Percentiles rank a stretch among this genome's conserved stretches.
phyloP scores from a whole-genome alignment of 2,113 vertebrate genomes.

The Caretta caretta region DNA sequence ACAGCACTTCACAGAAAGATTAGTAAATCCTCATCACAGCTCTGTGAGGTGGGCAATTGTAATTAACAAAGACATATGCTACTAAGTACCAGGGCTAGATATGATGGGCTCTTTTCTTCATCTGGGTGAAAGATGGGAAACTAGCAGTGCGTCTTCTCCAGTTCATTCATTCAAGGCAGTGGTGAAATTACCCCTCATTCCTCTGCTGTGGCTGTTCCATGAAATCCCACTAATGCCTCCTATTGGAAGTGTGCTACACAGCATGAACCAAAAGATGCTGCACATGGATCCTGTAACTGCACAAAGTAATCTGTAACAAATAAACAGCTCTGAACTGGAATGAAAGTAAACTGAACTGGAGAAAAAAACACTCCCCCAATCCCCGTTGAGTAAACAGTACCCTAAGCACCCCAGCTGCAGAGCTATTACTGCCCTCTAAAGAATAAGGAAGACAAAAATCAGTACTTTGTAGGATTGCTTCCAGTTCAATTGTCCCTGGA shows the following conservation, averaged over 20 bases:
- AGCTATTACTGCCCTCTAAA: neutral
- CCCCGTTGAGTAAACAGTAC: neutral
- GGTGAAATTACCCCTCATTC: neutral
- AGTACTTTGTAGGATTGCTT: neutral
- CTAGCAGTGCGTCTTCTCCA: neutral
- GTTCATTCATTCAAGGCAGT: neutral
- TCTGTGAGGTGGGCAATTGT: neutral
- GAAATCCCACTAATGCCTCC: neutral
- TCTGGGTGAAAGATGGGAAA: neutral
- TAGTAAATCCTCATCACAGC: neutral
- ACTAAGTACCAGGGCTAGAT: neutral
- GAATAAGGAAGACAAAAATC: neutral
- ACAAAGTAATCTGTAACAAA: neutral
- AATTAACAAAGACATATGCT: neutral
- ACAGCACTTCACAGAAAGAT: neutral
- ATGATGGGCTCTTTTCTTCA: neutral
- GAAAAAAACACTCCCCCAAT: neutral
- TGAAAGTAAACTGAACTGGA: neutral
- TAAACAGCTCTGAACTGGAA: neutral
- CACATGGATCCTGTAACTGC: too few species aligned
- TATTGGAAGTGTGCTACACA: neutral
- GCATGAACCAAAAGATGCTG: neutral
- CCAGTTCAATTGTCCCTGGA: neutral
- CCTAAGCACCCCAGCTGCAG: too few species aligned
- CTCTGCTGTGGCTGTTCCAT: neutral